Base-by-base conservation (phyloP, 2,797 vertebrate species). In the Ptychobarbus kaznakovi region DNA sequence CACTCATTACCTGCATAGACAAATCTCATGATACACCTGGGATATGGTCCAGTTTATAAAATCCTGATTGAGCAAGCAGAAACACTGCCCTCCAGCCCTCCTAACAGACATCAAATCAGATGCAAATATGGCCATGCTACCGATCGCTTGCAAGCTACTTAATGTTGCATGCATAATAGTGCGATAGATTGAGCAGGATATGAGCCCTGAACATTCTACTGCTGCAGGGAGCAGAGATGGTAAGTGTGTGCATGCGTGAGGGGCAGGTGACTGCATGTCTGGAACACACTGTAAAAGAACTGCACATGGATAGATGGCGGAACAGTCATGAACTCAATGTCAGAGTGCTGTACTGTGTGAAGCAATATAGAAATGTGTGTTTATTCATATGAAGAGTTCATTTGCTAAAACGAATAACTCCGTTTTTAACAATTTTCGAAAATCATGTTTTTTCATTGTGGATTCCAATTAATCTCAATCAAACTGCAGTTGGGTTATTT, bases 231-330 rank as follows among this genome's bases (percentile, higher is more conserved):
- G 56, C 28, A 76, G 83, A 79, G 63, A 49, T 82, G 63, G 16
- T 28, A 73, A 80, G 75, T 61, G 72, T 63, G 44, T 72, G 46
- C 1, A 58, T 78, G 76, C 32, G 65, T 91, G 90, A 49, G n/a
- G 93, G 95, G 93, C 95, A 95, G 95, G 95, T 95, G 94, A 94
- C 93, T 93, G 94, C 95, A 94, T 92, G 95, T 92, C 93, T 93
- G 89, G 92, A 94, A 91, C 93, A 95, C 93, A 91, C 92, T 90
- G 92, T 92, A 92, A 91, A 91, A 91, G 42, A 88, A 80, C 44
- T 74, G 78, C 92, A 92, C 65, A 84, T 77, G 63, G 73, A 65
- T 79, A 61, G 80, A 77, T 51, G 66, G 65, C 32, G 15, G 79
- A 46, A 77, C 81, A 38, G 56, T 44, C 25, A 49, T 78, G 38